A percentile compares a stretch with the other conserved stretches of the same genome.
Conservation (phyloP, 2,888 invertebrate species). For the Dryococelus australis region DNA sequence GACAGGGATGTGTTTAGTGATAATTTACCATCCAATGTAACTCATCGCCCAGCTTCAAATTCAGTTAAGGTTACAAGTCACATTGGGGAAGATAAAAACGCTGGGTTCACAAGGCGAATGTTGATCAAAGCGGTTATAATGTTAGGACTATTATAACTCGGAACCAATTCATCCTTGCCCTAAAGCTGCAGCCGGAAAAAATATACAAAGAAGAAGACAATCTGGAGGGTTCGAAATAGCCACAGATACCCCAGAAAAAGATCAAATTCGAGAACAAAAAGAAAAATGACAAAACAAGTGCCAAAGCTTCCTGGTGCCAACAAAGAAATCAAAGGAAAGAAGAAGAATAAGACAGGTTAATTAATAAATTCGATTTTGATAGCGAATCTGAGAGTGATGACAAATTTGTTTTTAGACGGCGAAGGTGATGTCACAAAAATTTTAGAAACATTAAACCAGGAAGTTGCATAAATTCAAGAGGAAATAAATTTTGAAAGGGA, state of each 20-base stretch:
- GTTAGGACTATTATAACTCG: background rate
- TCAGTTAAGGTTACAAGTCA: background rate
- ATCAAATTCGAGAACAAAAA: background rate
- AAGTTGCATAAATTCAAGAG: background rate
- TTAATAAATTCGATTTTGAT: slow-evolving; percentile 19
- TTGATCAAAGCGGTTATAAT: background rate
- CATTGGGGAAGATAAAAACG: background rate
- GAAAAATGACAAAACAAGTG: no score
- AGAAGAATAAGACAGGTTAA: background rate
- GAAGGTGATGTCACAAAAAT: background rate
- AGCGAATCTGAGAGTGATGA: slow-evolving; percentile 18
- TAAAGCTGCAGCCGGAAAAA: background rate
- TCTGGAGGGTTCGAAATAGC: background rate
- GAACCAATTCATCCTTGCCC: slow-evolving; percentile 11
- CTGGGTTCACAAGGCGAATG: background rate
- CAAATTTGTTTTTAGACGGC: background rate
- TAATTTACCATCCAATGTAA: background rate
- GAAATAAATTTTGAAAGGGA: slow-evolving; percentile 28
- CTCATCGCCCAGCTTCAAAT: background rate
- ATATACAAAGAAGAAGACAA: background rate
- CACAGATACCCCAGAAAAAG: slow-evolving; percentile 25
- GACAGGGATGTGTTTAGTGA: slow-evolving; percentile 13
- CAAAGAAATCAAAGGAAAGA: background rate
- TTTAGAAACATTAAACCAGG: background rate
- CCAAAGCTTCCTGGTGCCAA: no score